Base-by-base conservation (phyloP, 2,888 invertebrate species). In the Diploptera punctata region DNA sequence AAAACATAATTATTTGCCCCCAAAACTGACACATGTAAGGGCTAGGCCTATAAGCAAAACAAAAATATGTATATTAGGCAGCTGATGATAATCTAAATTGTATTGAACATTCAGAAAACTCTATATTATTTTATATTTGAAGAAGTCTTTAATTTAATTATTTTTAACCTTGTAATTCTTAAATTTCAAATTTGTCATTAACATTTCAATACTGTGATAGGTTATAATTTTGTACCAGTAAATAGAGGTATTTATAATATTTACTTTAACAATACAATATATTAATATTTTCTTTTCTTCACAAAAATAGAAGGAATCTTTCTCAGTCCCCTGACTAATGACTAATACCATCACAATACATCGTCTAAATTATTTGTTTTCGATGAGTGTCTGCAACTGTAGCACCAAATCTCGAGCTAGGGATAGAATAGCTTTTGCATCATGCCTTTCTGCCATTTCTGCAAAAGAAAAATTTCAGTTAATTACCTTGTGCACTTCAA, bases 401-500 rank as follows among this genome's bases (percentile, higher is more conserved):
- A 92, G 86, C 9, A 97, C 95, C 75, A 98, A 86, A 79, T 94
- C 94, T 77, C 97, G 87, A 0, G 97, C 93, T 75, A 97, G 86
- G 76, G 91, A 88, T 72, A 98, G 83, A 44, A 98, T 91, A 1
- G 93, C 89, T 76, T 90, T 88, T 2, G 94, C 93, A 81, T 97
- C 93, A 83, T 98, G 98, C 75, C 94, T 87, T 82, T 98, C 98
- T 0, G 98, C 98, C 97, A 98, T 98, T 90, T 98, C 98, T 97
- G 86, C 74, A 87, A 87, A 18, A 60, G 47, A 65, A 49, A 29
- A 43, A 61, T 21, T 7, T 1, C 4, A n/a, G n/a, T n/a, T n/a
- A n/a, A n/a, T n/a, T n/a, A n/a, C n/a, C n/a, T n/a, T n/a, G n/a
- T n/a, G n/a, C n/a, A n/a, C n/a, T n/a, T n/a, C n/a, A n/a, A n/a